These are phyloP conservation scores for Ranitomeya variabilis DNA, from an alignment of 2,113 vertebrate species.

Conservation along the genomic window DNA sequence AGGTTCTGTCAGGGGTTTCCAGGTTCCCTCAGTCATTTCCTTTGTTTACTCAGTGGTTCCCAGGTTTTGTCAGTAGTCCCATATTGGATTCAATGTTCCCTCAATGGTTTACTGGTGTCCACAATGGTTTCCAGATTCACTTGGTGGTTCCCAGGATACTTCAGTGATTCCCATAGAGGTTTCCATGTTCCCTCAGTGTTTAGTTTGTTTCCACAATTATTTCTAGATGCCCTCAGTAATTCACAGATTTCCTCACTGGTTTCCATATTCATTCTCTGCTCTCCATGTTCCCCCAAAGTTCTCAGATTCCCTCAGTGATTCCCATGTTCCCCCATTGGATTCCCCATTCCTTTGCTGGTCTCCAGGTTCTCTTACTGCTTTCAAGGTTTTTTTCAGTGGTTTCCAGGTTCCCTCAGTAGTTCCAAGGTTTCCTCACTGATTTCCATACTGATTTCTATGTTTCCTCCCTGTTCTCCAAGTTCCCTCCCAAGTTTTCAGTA, in stretches of 20 bases:
- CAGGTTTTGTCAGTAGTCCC: no score
- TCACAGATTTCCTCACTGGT: neutral
- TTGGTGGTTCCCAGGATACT: neutral
- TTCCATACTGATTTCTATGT: no score
- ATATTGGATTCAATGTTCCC: neutral
- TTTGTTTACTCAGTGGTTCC: no score
- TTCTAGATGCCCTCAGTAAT: neutral
- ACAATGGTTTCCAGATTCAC: neutral
- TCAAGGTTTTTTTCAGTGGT: neutral
- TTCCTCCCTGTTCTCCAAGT: no score
- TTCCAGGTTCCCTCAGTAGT: neutral
- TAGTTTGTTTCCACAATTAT: neutral
- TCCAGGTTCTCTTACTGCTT: no score
- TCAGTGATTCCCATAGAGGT: neutral
- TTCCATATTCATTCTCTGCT: neutral
- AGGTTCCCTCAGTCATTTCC: neutral
- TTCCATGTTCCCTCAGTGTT: neutral
- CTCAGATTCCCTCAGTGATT: neutral
- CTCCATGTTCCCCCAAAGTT: neutral
- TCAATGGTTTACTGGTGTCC: neutral
- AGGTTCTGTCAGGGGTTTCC: no score
- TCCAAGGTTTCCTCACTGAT: neutral
- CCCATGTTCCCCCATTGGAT: neutral
- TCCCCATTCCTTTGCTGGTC: neutral
- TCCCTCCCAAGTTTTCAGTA: neutral